Percentiles rank a stretch among this genome's conserved stretches.
Conservation (phyloP, 2,113 vertebrate genomes). For the Gnathonemus echidnorhynchus region DNA sequence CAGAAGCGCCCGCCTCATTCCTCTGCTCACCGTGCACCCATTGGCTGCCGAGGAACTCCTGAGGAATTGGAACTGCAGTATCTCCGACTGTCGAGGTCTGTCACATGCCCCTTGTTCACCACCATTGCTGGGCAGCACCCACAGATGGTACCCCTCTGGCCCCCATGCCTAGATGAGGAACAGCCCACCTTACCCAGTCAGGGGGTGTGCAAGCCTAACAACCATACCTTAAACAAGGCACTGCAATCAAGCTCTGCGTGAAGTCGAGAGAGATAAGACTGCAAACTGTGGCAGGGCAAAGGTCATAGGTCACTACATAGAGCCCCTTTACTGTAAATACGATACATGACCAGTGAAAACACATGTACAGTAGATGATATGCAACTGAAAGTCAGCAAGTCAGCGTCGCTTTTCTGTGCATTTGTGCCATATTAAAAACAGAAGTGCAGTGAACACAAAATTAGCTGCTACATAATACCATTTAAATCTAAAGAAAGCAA, state of each 20-base stretch:
- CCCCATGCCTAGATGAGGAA: slow-evolving; percentile 77
- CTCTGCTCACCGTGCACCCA: slow-evolving; percentile 84
- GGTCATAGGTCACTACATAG: background rate
- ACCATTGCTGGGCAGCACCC: slow-evolving; percentile 74
- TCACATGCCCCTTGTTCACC: slow-evolving; percentile 43
- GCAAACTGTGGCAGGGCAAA: background rate
- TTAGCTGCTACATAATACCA: background rate
- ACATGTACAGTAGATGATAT: background rate
- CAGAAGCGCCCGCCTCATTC: background rate
- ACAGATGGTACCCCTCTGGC: slow-evolving; percentile 92
- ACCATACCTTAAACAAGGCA: background rate
- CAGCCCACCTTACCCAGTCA: slow-evolving; percentile 13
- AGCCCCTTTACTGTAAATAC: background rate
- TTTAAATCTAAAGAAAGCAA: background rate
- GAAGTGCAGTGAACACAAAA: background rate
- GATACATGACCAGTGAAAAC: background rate
- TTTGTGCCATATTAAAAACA: background rate
- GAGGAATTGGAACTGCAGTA: slow-evolving; percentile 94
- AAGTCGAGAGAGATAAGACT: background rate
- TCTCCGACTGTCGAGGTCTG: slow-evolving; percentile 60
- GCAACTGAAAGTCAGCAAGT: background rate
- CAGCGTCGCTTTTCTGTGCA: background rate
- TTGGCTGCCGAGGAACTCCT: slow-evolving; percentile 94
- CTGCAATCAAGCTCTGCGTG: background rate
- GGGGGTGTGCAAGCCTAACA: background rate